A percentile compares a stretch with the other conserved stretches of the same genome.
Conservation (phyloP, 2,888 invertebrate species). For the Phragmatobia fuliginosa region DNA sequence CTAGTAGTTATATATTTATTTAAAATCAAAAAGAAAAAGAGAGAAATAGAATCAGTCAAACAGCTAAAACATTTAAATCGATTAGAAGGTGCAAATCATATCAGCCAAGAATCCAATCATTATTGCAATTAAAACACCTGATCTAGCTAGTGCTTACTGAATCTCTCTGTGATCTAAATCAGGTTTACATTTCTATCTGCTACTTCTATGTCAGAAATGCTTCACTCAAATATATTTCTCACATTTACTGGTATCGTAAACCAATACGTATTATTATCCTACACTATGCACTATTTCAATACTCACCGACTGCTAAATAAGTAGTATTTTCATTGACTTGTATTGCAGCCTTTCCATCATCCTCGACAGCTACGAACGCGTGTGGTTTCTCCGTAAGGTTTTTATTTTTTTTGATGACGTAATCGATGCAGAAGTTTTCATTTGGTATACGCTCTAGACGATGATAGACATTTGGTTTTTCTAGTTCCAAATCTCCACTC, state of each 20-base stretch:
- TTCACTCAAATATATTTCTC: not conserved
- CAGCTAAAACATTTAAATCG: not conserved
- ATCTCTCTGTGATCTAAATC: not conserved
- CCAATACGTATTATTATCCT: not conserved
- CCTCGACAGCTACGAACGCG: not conserved
- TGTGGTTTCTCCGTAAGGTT: not conserved
- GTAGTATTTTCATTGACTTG: conserved; percentile 9
- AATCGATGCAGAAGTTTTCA: conserved; percentile 53
- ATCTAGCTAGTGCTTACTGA: not conserved
- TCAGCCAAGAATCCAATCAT: too few relatives aligned
- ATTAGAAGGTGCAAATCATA: too few relatives aligned
- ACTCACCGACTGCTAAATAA: conserved; percentile 51
- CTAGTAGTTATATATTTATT: too few relatives aligned
- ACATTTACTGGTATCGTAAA: not conserved
- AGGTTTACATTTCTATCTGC: not conserved
- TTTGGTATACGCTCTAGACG: conserved; percentile 41
- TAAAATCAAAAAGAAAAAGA: too few relatives aligned
- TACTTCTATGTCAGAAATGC: not conserved
- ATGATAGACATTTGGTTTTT: conserved; percentile 32
- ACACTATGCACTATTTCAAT: not conserved
- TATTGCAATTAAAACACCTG: too few relatives aligned
- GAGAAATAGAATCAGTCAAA: not conserved
- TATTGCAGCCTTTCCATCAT: not conserved
- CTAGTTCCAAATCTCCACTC: conserved; percentile 9
- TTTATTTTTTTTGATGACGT: conserved; percentile 12